Conservation (phyloP, 2,797 vertebrate genomes). For the Microctenopoma lineatum region DNA sequence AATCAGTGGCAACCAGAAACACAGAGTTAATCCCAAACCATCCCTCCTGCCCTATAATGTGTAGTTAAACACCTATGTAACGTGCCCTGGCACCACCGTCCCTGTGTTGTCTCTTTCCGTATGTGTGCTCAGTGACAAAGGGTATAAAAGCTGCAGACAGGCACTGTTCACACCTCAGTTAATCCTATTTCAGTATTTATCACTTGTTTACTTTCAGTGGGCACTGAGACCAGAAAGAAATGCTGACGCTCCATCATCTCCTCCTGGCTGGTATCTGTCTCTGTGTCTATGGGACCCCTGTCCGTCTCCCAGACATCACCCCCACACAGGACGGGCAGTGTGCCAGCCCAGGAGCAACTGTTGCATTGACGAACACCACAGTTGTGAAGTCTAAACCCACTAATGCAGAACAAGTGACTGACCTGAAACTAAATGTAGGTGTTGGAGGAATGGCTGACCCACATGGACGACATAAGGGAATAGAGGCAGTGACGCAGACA, state of each 20-base stretch:
- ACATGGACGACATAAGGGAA: slow-evolving; percentile 54
- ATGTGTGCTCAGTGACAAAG: slow-evolving; percentile 26
- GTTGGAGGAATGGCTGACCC: slow-evolving; percentile 54
- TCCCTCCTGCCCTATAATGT: slow-evolving; percentile 33
- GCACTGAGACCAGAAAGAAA: slow-evolving; percentile 67
- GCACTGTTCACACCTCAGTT: slow-evolving; percentile 21
- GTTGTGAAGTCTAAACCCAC: slow-evolving; percentile 26
- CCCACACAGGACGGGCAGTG: slow-evolving; percentile 44
- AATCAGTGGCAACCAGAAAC: slow-evolving; percentile 2
- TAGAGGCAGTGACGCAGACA: slow-evolving; percentile 43
- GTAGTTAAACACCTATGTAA: slow-evolving; percentile 25
- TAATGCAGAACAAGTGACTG: slow-evolving; percentile 23
- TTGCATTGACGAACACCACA: slow-evolving; percentile 12
- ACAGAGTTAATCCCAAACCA: slow-evolving; percentile 36
- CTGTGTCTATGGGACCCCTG: slow-evolving; percentile 64
- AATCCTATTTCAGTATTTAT: slow-evolving; percentile 27
- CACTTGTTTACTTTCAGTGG: slow-evolving; percentile 41
- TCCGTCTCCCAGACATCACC: slow-evolving; percentile 28
- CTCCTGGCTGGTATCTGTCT: slow-evolving; percentile 74
- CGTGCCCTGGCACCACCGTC: slow-evolving; percentile 23
- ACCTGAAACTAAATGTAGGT: slow-evolving; percentile 50
- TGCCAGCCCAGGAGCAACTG: slow-evolving; percentile 23
- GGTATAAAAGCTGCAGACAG: slow-evolving; percentile 26
- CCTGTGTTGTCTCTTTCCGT: slow-evolving; percentile 27
- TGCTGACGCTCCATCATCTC: slow-evolving; percentile 68